Base-by-base conservation (phyloP, 2,113 vertebrate genomes). In the Anoplopoma fimbria region DNA sequence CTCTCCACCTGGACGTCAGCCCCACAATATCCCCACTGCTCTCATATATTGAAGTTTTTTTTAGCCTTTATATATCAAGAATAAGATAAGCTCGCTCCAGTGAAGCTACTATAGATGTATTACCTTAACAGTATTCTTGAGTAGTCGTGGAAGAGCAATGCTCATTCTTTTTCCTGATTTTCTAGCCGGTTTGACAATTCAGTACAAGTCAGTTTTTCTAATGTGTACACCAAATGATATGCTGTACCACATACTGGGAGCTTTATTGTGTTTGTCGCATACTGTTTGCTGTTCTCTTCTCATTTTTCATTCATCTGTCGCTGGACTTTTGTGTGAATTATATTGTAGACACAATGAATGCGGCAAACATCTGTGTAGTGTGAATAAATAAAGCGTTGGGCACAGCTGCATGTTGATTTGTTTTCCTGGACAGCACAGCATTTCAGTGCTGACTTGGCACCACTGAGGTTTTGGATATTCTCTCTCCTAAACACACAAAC, bases 321-420 rank as follows among this genome's bases (percentile, higher is more conserved):
- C 27, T 55, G 65, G 80, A 25, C 80, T 60, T 45, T 47, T 23
- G 7, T 36, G 34, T 71, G 40, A 69, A 67, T 70, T 61, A 29
- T 64, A 31, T 10, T 79, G 74, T 33, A 38, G 34, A 72, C 67
- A 79, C 33, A 81, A 57, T 71, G 72, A 77, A 61, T 67, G 70
- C 74, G 57, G 42, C 70, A 83, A 75, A 85, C 81, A 77, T 74
- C 70, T 82, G 73, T 73, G 78, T 27, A 21, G 69, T 31, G 75
- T 81, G 69, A 86, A 90, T 88, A 89, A 88, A 85, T 83, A 84
- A 75, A 78, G 65, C 13, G 27, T 51, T 71, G 42, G 49, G 75
- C 77, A 68, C 81, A 83, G 86, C 82, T 85, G 79, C 62, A 72
- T 64, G 77, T 77, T 85, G 75, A 88, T 85, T 88, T 90, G 86